A percentile compares a stretch with the other conserved stretches of the same genome.
These are phyloP conservation scores for Tetragnatha montana DNA, from an alignment of 2,888 invertebrate species.

Conservation along the genomic window DNA sequence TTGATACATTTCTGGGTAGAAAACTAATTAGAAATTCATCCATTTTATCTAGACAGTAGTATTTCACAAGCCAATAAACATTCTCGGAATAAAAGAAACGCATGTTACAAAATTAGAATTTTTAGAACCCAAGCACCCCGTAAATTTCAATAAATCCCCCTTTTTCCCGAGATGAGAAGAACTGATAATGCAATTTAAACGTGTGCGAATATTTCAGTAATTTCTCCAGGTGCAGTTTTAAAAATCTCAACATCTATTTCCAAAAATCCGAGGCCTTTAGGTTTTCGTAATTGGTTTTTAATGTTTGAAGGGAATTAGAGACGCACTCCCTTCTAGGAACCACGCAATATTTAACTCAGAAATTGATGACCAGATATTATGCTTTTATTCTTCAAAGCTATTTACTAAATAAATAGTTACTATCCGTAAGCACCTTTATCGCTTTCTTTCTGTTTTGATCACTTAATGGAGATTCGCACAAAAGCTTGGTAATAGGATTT, in stretches of 20 bases:
- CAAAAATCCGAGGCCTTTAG: background rate
- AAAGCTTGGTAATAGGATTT: background rate
- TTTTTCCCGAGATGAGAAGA: background rate
- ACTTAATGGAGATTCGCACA: background rate
- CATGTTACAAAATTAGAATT: too few relatives aligned
- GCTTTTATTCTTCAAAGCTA: background rate
- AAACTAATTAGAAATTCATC: too few relatives aligned
- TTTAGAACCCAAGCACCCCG: too few relatives aligned
- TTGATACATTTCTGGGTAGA: too few relatives aligned
- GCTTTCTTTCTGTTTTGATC: background rate
- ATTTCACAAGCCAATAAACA: too few relatives aligned
- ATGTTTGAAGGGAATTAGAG: slow-evolving; percentile 19
- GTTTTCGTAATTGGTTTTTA: slow-evolving; percentile 42
- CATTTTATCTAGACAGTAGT: too few relatives aligned
- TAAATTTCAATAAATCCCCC: background rate
- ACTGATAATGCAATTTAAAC: background rate
- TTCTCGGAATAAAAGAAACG: too few relatives aligned
- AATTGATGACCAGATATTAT: slow-evolving; percentile 25
- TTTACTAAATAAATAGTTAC: background rate
- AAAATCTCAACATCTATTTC: background rate
- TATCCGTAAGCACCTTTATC: background rate
- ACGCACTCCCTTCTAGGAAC: slow-evolving; percentile 18
- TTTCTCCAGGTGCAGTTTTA: background rate
- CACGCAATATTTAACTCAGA: slow-evolving; percentile 38
- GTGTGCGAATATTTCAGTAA: background rate